Percentiles rank a stretch among this genome's conserved stretches.
Evolutionary conservation across 2,888 invertebrate genomes (phyloP).

Genomic region (Epirrhoe tristata): DNA sequence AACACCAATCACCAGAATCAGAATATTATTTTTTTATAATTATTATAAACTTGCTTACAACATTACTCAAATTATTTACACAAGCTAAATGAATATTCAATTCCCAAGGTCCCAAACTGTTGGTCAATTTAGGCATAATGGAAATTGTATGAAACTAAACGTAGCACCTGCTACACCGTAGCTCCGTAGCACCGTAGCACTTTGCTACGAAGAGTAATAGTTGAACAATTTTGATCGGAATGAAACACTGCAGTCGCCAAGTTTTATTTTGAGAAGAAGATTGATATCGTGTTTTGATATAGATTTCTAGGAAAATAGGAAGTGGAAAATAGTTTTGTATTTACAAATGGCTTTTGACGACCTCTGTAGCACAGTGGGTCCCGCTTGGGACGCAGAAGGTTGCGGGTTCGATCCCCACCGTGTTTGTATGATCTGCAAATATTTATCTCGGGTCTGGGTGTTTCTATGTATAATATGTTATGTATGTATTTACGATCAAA

Average conservation of each 20-base stretch:
- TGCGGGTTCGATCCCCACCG: too few species aligned
- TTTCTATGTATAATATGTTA: too few species aligned
- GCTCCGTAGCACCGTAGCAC: conserved; percentile 41
- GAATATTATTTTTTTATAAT: too few species aligned
- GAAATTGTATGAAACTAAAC: conserved; percentile 33
- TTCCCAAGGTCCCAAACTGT: conserved; percentile 24
- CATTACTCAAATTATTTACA: background rate
- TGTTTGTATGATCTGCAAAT: too few species aligned
- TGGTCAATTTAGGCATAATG: conserved; percentile 37
- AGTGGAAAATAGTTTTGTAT: background rate
- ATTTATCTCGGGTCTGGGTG: too few species aligned
- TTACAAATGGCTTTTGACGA: too few species aligned
- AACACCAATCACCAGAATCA: too few species aligned
- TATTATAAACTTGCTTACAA: background rate
- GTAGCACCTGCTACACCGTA: conserved; percentile 44
- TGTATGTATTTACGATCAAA: too few species aligned
- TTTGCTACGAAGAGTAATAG: conserved; percentile 36
- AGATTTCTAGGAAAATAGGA: background rate
- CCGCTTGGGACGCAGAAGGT: too few species aligned
- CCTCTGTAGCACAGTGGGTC: too few species aligned
- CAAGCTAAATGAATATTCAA: conserved; percentile 20
- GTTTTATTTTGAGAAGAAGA: conserved; percentile 8
- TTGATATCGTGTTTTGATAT: conserved; percentile 19
- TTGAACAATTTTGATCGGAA: conserved; percentile 33
- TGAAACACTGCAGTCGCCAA: conserved; percentile 26